Percentiles rank a stretch among this genome's conserved stretches.
phyloP scores from a whole-genome alignment of 2,797 vertebrate species.

The Scolopax bukidnonensis region DNA sequence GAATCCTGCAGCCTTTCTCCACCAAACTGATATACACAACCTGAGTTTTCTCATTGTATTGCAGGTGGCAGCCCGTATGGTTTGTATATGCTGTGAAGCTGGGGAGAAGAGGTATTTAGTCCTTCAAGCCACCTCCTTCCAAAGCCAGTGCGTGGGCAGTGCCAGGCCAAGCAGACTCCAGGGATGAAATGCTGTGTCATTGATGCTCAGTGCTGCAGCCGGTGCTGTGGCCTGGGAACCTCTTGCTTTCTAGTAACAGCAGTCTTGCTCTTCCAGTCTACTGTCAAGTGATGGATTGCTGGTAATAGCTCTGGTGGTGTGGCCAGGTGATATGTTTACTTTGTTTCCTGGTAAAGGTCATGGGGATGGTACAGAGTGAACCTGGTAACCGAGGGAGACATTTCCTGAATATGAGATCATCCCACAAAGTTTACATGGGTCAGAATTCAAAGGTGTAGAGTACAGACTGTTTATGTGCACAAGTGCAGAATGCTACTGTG shows the following conservation, averaged over 20 bases:
- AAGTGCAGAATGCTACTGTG: not conserved
- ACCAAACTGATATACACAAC: accelerated
- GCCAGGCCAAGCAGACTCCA: not conserved
- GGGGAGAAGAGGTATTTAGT: not conserved
- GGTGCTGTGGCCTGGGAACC: not conserved
- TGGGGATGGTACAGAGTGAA: not conserved
- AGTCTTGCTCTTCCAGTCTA: not conserved
- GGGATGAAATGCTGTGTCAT: accelerated
- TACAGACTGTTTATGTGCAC: not conserved
- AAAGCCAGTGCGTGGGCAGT: not conserved
- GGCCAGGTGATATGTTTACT: not conserved
- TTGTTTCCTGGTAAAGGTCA: not conserved
- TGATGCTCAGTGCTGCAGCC: not conserved
- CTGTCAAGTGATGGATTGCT: not conserved
- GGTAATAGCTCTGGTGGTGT: not conserved
- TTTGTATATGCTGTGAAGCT: not conserved
- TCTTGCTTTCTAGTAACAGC: not conserved
- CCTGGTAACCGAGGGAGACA: accelerated
- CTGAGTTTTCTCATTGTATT: not conserved
- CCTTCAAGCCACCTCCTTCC: not conserved
- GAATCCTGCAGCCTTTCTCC: not conserved
- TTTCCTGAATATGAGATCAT: not conserved
- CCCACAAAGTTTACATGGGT: not conserved
- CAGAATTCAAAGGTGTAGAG: not conserved
- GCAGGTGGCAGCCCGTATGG: not conserved